These are phyloP conservation scores for Drosophila multiciliata DNA, from an alignment of 2,888 invertebrate genomes.

Conservation along the genomic window DNA sequence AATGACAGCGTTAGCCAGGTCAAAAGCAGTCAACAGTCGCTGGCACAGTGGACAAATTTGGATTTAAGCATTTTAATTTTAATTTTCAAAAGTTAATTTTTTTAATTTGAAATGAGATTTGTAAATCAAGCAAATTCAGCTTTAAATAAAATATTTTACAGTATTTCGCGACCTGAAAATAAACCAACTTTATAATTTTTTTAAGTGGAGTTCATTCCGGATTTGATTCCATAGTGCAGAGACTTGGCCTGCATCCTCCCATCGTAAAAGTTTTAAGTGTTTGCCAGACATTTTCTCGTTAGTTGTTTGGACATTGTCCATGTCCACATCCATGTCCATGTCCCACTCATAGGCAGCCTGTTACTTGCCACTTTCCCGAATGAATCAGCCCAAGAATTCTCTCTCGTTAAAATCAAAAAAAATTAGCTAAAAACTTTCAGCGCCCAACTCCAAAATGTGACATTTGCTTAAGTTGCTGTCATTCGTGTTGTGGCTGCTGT, in stretches of 20 bases:
- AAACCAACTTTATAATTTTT: too few relatives aligned
- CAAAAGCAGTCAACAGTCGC: constrained; percentile 9
- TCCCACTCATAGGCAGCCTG: constrained; percentile 32
- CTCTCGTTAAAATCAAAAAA: constrained; percentile 75
- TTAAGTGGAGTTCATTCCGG: too few relatives aligned
- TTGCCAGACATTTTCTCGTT: constrained; percentile 79
- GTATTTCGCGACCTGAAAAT: not conserved
- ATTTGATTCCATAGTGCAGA: constrained; percentile 36
- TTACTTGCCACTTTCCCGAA: constrained; percentile 4
- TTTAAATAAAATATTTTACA: not conserved
- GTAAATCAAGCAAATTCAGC: not conserved
- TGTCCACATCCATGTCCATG: constrained; percentile 46
- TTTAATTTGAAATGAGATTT: not conserved
- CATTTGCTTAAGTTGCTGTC: constrained; percentile 68
- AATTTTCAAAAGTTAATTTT: not conserved
- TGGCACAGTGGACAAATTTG: constrained; percentile 45
- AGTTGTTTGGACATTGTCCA: constrained; percentile 71
- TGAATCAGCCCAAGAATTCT: constrained; percentile 58
- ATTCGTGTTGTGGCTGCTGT: constrained; percentile 36
- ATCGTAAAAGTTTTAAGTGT: constrained; percentile 77
- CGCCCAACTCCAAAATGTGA: constrained; percentile 63
- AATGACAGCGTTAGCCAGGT: constrained; percentile 26
- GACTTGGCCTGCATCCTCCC: constrained; percentile 56
- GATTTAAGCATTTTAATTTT: not conserved
- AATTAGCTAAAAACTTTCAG: constrained; percentile 72